Percentiles rank a stretch among this genome's conserved stretches.
phyloP scores from a whole-genome alignment of 2,113 vertebrate species.

The Mirza zaza region DNA sequence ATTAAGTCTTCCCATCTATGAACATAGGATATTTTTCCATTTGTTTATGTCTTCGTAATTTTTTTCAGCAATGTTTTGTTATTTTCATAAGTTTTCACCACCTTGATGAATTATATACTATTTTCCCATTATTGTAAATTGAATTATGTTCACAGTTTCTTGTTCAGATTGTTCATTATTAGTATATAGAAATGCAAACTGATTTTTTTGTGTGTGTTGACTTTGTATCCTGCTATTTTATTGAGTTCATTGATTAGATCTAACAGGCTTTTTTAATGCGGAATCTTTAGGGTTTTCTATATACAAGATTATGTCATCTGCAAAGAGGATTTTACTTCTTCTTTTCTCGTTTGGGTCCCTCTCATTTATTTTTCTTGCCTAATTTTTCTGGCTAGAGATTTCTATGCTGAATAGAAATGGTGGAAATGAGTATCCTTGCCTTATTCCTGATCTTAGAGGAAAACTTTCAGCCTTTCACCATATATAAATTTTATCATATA shows the following conservation, averaged over 20 bases:
- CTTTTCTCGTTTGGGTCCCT: too few relatives aligned
- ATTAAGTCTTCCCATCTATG: not conserved
- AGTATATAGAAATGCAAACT: not conserved
- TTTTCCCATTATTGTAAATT: not conserved
- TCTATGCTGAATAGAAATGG: too few relatives aligned
- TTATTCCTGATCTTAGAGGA: too few relatives aligned
- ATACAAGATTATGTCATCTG: too few relatives aligned
- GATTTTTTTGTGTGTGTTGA: not conserved
- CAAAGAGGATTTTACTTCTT: too few relatives aligned
- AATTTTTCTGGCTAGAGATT: too few relatives aligned
- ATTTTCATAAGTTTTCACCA: not conserved
- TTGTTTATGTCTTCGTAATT: not conserved
- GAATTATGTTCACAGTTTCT: not conserved
- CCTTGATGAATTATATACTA: not conserved
- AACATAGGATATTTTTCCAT: not conserved
- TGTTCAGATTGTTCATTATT: not conserved
- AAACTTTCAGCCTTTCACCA: too few relatives aligned
- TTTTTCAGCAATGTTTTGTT: not conserved
- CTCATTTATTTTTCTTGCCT: too few relatives aligned
- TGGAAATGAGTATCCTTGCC: too few relatives aligned
- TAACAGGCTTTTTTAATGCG: too few relatives aligned
- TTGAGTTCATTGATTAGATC: not conserved
- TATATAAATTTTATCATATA: too few relatives aligned
- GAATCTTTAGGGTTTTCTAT: not conserved
- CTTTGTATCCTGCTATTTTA: not conserved